Percentiles rank a stretch among this genome's conserved stretches.
These are phyloP conservation scores for Tamias sibiricus DNA, from an alignment of 2,113 vertebrate species.

Conservation along the genomic window DNA sequence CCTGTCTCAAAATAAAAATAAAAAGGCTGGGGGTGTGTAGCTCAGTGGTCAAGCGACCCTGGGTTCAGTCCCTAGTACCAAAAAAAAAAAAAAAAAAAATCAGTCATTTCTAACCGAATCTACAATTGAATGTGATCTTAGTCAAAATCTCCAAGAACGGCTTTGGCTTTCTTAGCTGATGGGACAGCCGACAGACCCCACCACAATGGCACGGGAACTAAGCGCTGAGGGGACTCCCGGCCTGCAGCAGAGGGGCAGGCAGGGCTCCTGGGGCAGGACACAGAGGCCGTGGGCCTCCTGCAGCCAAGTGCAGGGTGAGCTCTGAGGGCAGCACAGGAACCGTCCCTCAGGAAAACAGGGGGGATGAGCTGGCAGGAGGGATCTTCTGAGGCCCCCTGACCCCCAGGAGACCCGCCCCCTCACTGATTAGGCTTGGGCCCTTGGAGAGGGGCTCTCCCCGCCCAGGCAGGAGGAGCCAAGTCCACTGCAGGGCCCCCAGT, in stretches of 20 bases:
- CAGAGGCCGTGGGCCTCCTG: too few species aligned
- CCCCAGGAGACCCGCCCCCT: too few species aligned
- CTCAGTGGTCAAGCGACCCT: not conserved
- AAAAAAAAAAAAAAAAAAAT: too few species aligned
- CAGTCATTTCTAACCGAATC: not conserved
- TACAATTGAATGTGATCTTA: not conserved
- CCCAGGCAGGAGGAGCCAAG: not conserved
- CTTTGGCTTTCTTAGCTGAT: not conserved
- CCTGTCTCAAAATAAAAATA: not conserved
- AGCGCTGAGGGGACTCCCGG: too few species aligned
- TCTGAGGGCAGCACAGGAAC: too few species aligned
- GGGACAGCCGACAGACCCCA: too few species aligned
- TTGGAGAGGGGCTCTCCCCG: not conserved
- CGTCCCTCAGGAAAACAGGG: too few species aligned
- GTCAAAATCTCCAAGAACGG: not conserved
- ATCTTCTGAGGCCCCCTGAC: too few species aligned
- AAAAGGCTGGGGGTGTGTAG: not conserved
- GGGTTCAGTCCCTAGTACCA: not conserved
- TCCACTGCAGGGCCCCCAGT: rapidly evolving
- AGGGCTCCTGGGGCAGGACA: too few species aligned
- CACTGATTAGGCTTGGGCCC: not conserved
- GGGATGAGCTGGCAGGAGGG: too few species aligned
- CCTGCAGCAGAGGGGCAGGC: too few species aligned
- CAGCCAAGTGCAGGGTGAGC: too few species aligned
- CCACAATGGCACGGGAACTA: rapidly evolving